Conservation (phyloP, 2,888 invertebrate genomes). For the Leucania comma region DNA sequence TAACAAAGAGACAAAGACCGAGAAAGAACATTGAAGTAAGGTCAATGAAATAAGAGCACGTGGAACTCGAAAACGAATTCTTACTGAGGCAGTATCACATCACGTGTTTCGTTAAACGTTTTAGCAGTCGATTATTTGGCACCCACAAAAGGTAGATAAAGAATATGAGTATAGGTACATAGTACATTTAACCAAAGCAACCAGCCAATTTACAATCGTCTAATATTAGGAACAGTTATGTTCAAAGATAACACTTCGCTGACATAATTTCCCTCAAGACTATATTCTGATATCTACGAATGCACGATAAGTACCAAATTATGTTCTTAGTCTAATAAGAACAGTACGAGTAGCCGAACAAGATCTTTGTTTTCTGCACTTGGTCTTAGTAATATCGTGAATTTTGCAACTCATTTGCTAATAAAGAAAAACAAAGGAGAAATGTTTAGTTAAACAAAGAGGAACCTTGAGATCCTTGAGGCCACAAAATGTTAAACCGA, state of each 20-base stretch:
- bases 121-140: slow-evolving; percentile 68
- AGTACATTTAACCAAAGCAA: slow-evolving; percentile 62
- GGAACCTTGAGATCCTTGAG: slow-evolving; percentile 39
- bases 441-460: slow-evolving; percentile 50
- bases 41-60: slow-evolving; percentile 77
- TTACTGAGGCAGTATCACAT: slow-evolving; percentile 60
- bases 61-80: slow-evolving; percentile 63
- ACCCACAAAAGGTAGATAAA: slow-evolving; percentile 60
- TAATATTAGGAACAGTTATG: slow-evolving; percentile 60
- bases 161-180: slow-evolving; percentile 63
- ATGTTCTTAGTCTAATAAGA: slow-evolving; percentile 17
- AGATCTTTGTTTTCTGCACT: slow-evolving; percentile 29
- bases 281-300: slow-evolving; percentile 30
- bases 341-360: slow-evolving; percentile 25
- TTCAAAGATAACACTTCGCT: slow-evolving; percentile 53
- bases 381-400: slow-evolving; percentile 19
- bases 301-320: slow-evolving; percentile 21
- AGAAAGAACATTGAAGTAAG: slow-evolving; percentile 69
- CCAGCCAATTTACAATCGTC: slow-evolving; percentile 54
- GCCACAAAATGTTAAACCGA: slow-evolving; percentile 39
- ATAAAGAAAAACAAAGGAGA: slow-evolving; percentile 45
- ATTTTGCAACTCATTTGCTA: slow-evolving; percentile 43
- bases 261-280: slow-evolving; percentile 51
- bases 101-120: slow-evolving; percentile 68
- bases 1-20: slow-evolving; percentile 72